These are phyloP conservation scores for Marronus borbonicus DNA, from an alignment of 2,888 invertebrate species.

Conservation along the genomic window DNA sequence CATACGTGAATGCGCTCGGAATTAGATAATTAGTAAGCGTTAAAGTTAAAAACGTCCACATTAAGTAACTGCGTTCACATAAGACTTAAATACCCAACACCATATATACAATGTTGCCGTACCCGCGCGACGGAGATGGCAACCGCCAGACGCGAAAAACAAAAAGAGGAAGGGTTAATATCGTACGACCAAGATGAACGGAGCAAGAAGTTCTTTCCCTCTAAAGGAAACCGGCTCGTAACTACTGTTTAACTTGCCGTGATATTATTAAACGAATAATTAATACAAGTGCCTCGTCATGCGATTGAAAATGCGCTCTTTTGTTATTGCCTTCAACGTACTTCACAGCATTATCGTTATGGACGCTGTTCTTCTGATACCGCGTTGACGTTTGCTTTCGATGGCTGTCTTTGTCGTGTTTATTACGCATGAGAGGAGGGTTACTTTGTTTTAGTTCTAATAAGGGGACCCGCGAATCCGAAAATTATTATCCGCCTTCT, in stretches of 20 bases:
- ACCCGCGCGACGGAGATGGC: constrained; percentile 10
- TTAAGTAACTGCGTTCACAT: constrained; percentile 31
- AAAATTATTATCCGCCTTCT: no score
- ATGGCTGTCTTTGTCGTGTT: background rate
- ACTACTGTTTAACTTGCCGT: constrained; percentile 50
- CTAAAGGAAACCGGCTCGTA: constrained; percentile 52
- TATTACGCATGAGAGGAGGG: background rate
- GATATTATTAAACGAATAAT: constrained; percentile 51
- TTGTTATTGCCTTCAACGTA: constrained; percentile 14
- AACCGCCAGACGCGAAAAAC: background rate
- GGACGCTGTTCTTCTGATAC: constrained; percentile 3
- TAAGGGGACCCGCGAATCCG: no score
- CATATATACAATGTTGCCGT: constrained; percentile 5
- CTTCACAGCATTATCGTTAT: constrained; percentile 8
- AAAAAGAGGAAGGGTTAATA: constrained; percentile 3
- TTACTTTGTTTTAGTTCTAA: no score
- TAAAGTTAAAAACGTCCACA: constrained; percentile 34
- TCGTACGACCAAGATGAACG: background rate
- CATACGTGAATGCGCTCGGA: constrained; percentile 54
- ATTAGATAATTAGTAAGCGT: constrained; percentile 54
- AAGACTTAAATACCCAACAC: constrained; percentile 10
- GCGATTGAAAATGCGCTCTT: constrained; percentile 27
- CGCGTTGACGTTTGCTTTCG: constrained; percentile 1
- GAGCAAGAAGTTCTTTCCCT: constrained; percentile 35
- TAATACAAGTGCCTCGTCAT: constrained; percentile 50